Evolutionary conservation across 2,888 invertebrate genomes (phyloP).

Genomic region (Drosophila mercatorum): DNA sequence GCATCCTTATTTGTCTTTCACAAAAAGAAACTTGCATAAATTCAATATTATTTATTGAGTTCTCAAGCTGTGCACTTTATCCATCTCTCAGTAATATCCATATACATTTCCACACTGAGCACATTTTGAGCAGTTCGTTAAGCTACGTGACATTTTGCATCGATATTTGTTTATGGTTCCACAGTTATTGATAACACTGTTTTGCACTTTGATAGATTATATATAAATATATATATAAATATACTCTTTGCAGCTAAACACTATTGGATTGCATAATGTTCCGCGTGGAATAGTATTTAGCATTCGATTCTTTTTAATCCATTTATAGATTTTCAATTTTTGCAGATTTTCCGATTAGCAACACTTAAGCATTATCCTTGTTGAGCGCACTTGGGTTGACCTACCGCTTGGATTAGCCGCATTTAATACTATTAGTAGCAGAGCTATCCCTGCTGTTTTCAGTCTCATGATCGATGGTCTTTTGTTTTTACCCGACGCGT

Average conservation of each 20-base stretch:
- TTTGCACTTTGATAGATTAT: not conserved
- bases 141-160: slow-evolving; percentile 1
- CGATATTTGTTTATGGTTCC: not conserved
- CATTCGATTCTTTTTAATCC: not conserved
- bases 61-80: not conserved
- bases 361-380: slow-evolving; percentile 24
- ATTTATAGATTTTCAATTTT: not conserved
- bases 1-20: too few relatives aligned
- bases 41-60: not conserved
- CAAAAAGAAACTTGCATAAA: too few relatives aligned
- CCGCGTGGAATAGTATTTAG: not conserved
- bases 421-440: slow-evolving; percentile 74
- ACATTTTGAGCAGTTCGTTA: not conserved
- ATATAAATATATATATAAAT: not conserved
- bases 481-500: slow-evolving; percentile 58
- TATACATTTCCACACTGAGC: not conserved
- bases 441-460: slow-evolving; percentile 61
- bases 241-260: not conserved
- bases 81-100: not conserved
- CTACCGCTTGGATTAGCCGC: slow-evolving; percentile 77
- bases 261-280: not conserved
- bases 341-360: not conserved
- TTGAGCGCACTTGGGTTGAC: slow-evolving; percentile 35
- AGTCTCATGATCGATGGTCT: slow-evolving; percentile 72
- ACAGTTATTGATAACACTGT: slow-evolving; percentile 1